These are phyloP conservation scores for Microplitis mediator DNA, from an alignment of 1,140 invertebrate genomes.

Conservation along the genomic window DNA sequence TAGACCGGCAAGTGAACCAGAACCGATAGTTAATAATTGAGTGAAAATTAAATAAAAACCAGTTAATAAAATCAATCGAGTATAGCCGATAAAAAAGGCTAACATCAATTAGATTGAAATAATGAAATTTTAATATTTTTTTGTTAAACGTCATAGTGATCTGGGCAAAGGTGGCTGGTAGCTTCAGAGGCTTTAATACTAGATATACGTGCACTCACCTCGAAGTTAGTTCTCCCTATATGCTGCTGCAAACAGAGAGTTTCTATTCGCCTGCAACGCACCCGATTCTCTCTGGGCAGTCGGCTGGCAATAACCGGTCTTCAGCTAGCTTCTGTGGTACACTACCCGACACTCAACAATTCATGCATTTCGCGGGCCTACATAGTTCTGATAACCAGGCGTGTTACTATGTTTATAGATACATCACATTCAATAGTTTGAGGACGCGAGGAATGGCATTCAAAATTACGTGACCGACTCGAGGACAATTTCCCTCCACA, in stretches of 20 bases:
- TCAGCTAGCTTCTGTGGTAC: background rate
- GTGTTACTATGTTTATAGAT: background rate
- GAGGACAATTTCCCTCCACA: too few species aligned
- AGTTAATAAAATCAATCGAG: too few species aligned
- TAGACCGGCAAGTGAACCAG: too few species aligned
- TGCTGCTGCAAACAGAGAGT: too few species aligned
- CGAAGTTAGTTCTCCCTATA: background rate
- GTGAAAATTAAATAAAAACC: too few species aligned
- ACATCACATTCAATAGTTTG: background rate
- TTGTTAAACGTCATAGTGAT: too few species aligned
- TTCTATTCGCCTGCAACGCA: background rate
- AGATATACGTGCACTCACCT: background rate
- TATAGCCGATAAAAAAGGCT: too few species aligned
- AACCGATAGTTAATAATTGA: too few species aligned
- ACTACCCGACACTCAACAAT: background rate
- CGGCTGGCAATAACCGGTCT: background rate
- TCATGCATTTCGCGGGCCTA: background rate
- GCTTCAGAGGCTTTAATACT: too few species aligned
- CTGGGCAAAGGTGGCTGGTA: too few species aligned
- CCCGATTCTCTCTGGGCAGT: background rate
- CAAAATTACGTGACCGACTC: background rate
- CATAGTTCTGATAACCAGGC: background rate
- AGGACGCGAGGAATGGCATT: background rate
- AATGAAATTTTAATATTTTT: too few species aligned
- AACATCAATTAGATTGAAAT: too few species aligned